Percentiles rank a stretch among this genome's conserved stretches.
phyloP scores from a whole-genome alignment of 1,140 invertebrate genomes.

The Cotesia glomerata region DNA sequence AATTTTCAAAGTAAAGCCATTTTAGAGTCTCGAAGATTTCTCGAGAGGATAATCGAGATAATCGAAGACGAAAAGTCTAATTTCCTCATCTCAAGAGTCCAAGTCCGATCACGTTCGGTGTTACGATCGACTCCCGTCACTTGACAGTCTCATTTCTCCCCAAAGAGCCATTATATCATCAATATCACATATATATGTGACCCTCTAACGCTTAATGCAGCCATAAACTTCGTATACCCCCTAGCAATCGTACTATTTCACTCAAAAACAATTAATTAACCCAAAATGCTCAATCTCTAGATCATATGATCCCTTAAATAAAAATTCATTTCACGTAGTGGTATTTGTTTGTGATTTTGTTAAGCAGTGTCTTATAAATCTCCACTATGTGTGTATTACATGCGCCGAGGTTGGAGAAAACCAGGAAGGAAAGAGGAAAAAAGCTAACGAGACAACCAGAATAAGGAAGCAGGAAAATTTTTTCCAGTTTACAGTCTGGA shows the following conservation, averaged over 20 bases:
- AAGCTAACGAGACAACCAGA: constrained; percentile 29
- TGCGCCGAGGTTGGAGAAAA: too few relatives aligned
- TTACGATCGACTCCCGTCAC: constrained; percentile 9
- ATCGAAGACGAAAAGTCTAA: constrained; percentile 24
- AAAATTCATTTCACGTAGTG: too few relatives aligned
- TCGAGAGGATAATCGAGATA: constrained; percentile 30
- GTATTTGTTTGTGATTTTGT: too few relatives aligned
- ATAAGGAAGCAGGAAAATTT: constrained; percentile 23
- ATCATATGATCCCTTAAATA: too few relatives aligned
- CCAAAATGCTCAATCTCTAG: too few relatives aligned
- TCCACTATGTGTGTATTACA: too few relatives aligned
- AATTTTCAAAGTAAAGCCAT: background rate
- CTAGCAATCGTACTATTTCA: too few relatives aligned
- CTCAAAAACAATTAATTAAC: too few relatives aligned
- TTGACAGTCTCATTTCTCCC: constrained; percentile 18
- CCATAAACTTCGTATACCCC: background rate
- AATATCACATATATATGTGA: background rate
- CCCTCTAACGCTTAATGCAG: background rate
- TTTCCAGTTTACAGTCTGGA: background rate
- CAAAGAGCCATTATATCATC: background rate
- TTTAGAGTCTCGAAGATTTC: constrained; percentile 21
- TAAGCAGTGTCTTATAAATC: too few relatives aligned
- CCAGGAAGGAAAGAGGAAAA: background rate
- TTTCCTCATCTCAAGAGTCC: background rate
- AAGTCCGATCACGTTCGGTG: constrained; percentile 24